Conservation (phyloP, 2,113 vertebrate species). For the Cairina moschata region DNA sequence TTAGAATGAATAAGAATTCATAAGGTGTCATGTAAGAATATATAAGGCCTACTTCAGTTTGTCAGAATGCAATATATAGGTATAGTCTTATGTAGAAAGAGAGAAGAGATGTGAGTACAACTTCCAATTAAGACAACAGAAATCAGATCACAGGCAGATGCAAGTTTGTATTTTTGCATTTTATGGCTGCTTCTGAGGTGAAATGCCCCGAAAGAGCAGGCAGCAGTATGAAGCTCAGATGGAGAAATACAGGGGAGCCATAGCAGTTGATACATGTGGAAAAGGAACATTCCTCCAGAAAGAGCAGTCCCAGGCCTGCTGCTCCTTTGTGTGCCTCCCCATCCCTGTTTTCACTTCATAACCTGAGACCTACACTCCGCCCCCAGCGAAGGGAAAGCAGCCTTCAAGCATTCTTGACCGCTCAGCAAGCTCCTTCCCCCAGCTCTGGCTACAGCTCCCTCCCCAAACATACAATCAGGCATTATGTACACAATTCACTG, state of each 20-base stretch:
- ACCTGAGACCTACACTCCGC: neutral
- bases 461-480: neutral
- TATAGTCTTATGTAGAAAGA: neutral
- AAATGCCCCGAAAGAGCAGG: neutral
- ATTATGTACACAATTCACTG: neutral
- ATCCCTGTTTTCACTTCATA: neutral
- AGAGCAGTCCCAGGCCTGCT: neutral
- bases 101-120: neutral
- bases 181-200: neutral
- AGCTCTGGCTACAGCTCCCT: neutral
- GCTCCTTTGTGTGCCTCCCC: neutral
- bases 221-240: neutral
- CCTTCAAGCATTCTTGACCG: fast-evolving
- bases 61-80: neutral
- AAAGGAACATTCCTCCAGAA: neutral
- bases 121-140: neutral
- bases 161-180: neutral
- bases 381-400: neutral
- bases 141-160: neutral
- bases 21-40: neutral
- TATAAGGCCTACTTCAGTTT: neutral
- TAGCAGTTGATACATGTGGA: neutral
- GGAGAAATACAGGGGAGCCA: neutral
- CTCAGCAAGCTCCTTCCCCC: neutral
- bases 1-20: neutral